These are phyloP conservation scores for Lithophane ornitopus DNA, from an alignment of 2,888 invertebrate genomes.

Conservation along the genomic window DNA sequence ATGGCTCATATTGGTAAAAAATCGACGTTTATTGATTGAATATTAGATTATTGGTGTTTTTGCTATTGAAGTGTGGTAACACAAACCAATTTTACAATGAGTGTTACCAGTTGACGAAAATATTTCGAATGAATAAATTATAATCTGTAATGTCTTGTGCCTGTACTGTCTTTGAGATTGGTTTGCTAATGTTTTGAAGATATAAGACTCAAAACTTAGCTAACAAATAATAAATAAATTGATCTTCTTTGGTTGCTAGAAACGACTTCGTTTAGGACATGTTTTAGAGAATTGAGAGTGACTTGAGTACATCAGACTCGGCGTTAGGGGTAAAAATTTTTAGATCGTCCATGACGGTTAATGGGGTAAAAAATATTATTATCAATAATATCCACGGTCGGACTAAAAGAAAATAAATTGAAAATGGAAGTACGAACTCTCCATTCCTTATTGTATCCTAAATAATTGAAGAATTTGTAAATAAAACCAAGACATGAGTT, in stretches of 20 bases:
- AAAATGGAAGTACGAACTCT: conserved; percentile 44
- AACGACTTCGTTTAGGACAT: neutral
- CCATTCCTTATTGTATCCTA: conserved; percentile 6
- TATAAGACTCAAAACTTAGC: conserved; percentile 22
- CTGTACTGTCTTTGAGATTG: conserved; percentile 16
- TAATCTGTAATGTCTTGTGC: conserved; percentile 16
- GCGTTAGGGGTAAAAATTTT: neutral
- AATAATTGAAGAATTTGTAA: conserved; percentile 46
- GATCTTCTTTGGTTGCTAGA: neutral
- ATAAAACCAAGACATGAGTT: conserved; percentile 42
- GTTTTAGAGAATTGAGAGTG: neutral
- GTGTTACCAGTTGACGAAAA: conserved; percentile 25
- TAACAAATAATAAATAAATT: neutral
- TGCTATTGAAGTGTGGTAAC: conserved; percentile 22
- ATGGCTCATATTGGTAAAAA: conserved; percentile 21
- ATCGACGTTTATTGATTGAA: conserved; percentile 1
- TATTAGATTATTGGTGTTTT: conserved; percentile 5
- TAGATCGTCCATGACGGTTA: neutral
- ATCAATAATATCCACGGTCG: conserved; percentile 61
- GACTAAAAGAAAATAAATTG: conserved; percentile 39
- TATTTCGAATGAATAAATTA: conserved; percentile 13
- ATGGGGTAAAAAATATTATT: neutral
- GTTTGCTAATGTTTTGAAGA: conserved; percentile 24
- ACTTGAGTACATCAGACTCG: neutral
- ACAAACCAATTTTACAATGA: conserved; percentile 13